Evolutionary conservation across 2,797 vertebrate species (phyloP).

Genomic region (Rhinella marina): DNA sequence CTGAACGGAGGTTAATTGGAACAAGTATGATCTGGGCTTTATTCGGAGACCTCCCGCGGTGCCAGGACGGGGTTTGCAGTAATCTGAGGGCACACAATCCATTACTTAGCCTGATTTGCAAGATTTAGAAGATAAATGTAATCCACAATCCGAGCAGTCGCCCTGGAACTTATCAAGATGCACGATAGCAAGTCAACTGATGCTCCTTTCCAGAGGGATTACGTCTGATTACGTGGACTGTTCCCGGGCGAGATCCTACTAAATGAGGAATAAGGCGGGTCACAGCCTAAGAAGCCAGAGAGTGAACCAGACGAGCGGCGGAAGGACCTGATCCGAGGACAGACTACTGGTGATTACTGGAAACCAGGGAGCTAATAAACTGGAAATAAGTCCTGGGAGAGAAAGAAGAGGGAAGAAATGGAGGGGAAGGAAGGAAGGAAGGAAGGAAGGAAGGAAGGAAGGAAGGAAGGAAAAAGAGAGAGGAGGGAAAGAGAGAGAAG

Average conservation of each 20-base stretch:
- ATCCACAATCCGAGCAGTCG: conserved; percentile 43
- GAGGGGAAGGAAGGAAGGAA: not conserved
- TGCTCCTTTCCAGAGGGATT: conserved; percentile 6
- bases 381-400: not conserved
- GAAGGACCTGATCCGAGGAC: not conserved
- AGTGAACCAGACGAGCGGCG: not conserved
- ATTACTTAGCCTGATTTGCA: conserved; percentile 48
- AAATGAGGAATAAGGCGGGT: not conserved
- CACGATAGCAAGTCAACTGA: not conserved
- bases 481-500: not conserved
- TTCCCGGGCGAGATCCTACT: not conserved
- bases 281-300: not conserved
- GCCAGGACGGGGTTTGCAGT: conserved; percentile 6
- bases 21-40: not conserved
- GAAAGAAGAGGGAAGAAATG: not conserved
- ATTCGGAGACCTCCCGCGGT: conserved; percentile 16
- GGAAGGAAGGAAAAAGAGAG: not conserved
- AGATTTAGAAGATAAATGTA: conserved; percentile 53
- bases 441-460: not conserved
- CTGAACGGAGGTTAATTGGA: not conserved
- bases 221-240: not conserved
- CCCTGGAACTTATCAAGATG: conserved; percentile 8
- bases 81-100: conserved; percentile 30
- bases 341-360: not conserved
- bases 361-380: not conserved